Conservation (phyloP, 2,113 vertebrate genomes). For the Antidorcas marsupialis region DNA sequence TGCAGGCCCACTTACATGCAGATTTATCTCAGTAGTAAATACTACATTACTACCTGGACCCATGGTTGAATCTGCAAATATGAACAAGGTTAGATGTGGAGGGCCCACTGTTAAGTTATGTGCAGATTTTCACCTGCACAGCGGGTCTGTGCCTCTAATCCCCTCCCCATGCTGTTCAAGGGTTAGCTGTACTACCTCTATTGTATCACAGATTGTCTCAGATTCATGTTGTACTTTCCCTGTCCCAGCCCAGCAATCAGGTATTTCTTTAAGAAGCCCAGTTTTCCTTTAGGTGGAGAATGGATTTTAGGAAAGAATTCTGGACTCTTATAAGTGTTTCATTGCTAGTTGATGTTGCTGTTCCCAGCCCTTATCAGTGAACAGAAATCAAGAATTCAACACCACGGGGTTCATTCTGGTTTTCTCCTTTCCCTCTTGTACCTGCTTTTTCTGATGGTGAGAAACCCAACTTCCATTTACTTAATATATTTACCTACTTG, state of each 20-base stretch:
- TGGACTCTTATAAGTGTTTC: not conserved
- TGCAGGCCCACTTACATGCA: not conserved
- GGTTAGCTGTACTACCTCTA: not conserved
- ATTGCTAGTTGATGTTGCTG: too few species aligned
- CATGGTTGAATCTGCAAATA: not conserved
- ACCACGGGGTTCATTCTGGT: not conserved
- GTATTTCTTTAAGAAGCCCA: not conserved
- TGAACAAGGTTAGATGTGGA: not conserved
- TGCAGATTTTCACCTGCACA: not conserved
- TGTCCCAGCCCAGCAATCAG: not conserved
- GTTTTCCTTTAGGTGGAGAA: not conserved
- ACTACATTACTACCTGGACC: not conserved
- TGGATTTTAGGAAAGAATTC: not conserved
- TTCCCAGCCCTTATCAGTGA: too few species aligned
- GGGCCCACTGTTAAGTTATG: not conserved
- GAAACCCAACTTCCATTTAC: not conserved
- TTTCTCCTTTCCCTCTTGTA: not conserved
- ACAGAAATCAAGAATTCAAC: not conserved
- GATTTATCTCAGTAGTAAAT: not conserved
- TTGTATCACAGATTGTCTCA: not conserved
- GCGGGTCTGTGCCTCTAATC: not conserved
- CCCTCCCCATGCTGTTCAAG: not conserved
- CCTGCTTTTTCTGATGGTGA: not conserved
- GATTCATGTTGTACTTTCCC: not conserved
- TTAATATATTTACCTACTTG: not conserved